Base-by-base conservation (phyloP, 1,140 invertebrate species). In the Bombus turneri region DNA sequence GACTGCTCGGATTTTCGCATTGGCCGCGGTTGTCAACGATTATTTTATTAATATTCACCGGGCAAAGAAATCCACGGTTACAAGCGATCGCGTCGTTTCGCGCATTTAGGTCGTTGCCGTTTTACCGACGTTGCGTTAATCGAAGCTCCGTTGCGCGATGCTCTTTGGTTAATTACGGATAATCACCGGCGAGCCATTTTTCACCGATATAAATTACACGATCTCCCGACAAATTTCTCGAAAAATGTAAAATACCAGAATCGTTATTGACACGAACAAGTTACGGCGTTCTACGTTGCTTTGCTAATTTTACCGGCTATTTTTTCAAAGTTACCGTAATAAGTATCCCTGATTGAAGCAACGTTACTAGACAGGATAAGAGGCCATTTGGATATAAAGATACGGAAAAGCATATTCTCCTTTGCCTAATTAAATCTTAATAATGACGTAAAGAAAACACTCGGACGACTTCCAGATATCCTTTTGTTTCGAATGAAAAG, bases 31-130 rank as follows among this genome's bases (percentile, higher is more conserved):
- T 34, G 59, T 43, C 39, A 39, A 10, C 72, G 25, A 75, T 76
- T 73, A 62, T 83, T 66, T 64, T 57, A 59, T 28, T 75, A 66
- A 83, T 66, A 53, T 37, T 53, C 72, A 12, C n/a, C 37, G 37
- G 5, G 59, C 12, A 41, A 37, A 66, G n/a, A 64, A 83, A 22
- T 31, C 37, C 34, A 31, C 8, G 8, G 37, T 72, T 74, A 34
- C 71, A 4, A 39, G 34, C 72, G 41, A 39, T 43, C 25, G 72
- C 59, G 12, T 66, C 39, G 41, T 43, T 62, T 28, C 34, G 41
- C 10, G 57, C 3, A 74, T 59, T 64, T 34, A 28, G 71, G 31
- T 82, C 69, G 53, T 34, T 28, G n/a, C 9, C 5, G 6, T 74
- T 74, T 80, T n/a, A 69, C 43, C 15, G 31, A 8, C 64, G 39